These are phyloP conservation scores for Tineola bisselliella DNA, from an alignment of 2,888 invertebrate species.

Conservation along the genomic window DNA sequence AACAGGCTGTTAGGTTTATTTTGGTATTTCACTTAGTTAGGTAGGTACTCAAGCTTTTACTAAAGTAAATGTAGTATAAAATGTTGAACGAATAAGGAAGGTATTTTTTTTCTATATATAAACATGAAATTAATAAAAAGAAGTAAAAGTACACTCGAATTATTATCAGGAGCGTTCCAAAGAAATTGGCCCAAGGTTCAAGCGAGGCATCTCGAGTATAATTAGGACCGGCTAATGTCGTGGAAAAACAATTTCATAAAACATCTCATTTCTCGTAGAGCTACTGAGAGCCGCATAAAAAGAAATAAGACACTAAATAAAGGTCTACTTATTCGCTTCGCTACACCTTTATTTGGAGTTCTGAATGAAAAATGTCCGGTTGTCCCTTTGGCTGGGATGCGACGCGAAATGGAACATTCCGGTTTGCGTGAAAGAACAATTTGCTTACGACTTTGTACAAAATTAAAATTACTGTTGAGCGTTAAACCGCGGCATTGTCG, in stretches of 20 bases:
- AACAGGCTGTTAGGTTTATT: no score
- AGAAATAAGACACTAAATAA: constrained; percentile 59
- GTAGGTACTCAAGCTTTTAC: constrained; percentile 21
- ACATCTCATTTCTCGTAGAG: constrained; percentile 48
- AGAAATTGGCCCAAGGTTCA: constrained; percentile 50
- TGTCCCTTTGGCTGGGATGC: constrained; percentile 25
- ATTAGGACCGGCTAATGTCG: constrained; percentile 62
- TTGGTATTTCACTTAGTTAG: no score
- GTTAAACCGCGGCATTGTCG: constrained; percentile 30
- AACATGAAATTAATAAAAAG: background rate
- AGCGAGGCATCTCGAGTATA: constrained; percentile 35
- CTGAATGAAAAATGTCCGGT: constrained; percentile 36
- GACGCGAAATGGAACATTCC: constrained; percentile 27
- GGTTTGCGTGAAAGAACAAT: constrained; percentile 45
- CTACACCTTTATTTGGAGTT: constrained; percentile 39
- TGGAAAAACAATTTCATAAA: constrained; percentile 67
- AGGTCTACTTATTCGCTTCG: constrained; percentile 49
- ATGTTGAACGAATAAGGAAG: background rate
- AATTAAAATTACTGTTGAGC: constrained; percentile 44
- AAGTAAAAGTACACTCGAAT: constrained; percentile 12
- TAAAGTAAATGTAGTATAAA: constrained; percentile 10
- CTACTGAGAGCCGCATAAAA: constrained; percentile 40
- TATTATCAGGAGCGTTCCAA: constrained; percentile 37
- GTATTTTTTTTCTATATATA: background rate
- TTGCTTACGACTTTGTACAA: constrained; percentile 33